Evolutionary conservation across 2,113 vertebrate species (phyloP).

Genomic region (Silurus glanis): DNA sequence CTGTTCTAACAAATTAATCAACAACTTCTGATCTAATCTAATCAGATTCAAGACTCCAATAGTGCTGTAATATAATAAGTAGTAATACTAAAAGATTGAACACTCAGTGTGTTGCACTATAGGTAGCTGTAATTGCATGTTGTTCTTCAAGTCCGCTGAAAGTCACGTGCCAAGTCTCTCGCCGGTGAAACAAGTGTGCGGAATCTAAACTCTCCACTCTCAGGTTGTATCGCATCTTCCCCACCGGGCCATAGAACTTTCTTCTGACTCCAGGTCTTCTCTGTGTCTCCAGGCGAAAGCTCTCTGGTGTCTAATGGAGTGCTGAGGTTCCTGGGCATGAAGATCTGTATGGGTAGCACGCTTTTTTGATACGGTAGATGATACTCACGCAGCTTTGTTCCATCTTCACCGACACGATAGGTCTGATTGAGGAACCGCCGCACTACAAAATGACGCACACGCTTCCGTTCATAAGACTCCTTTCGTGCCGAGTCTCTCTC

Average conservation of each 20-base stretch:
- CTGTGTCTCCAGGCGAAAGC: slow-evolving; percentile 17
- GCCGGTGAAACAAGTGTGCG: slow-evolving; percentile 61
- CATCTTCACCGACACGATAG: slow-evolving; percentile 59
- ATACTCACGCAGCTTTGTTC: slow-evolving; percentile 55
- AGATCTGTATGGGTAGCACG: slow-evolving; percentile 52
- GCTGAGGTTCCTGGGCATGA: slow-evolving; percentile 46
- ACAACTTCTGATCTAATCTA: neutral
- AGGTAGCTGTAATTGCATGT: neutral
- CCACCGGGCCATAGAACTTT: slow-evolving; percentile 20
- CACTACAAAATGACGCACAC: slow-evolving; percentile 65
- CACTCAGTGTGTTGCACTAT: neutral
- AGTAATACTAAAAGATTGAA: neutral
- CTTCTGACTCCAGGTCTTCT: slow-evolving; percentile 39
- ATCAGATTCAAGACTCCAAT: neutral
- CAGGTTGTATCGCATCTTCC: slow-evolving; percentile 48
- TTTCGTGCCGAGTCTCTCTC: slow-evolving; percentile 59
- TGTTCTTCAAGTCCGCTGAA: neutral
- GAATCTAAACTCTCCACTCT: slow-evolving; percentile 60
- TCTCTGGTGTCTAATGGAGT: slow-evolving; percentile 1
- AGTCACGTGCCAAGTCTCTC: neutral
- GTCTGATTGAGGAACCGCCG: slow-evolving; percentile 63
- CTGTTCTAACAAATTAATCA: neutral
- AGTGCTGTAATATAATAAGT: no score
- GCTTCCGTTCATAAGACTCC: slow-evolving; percentile 68
- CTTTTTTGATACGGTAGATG: slow-evolving; percentile 55